These are phyloP conservation scores for Cyprinodon diabolis DNA, from an alignment of 2,797 vertebrate genomes.

Conservation along the genomic window DNA sequence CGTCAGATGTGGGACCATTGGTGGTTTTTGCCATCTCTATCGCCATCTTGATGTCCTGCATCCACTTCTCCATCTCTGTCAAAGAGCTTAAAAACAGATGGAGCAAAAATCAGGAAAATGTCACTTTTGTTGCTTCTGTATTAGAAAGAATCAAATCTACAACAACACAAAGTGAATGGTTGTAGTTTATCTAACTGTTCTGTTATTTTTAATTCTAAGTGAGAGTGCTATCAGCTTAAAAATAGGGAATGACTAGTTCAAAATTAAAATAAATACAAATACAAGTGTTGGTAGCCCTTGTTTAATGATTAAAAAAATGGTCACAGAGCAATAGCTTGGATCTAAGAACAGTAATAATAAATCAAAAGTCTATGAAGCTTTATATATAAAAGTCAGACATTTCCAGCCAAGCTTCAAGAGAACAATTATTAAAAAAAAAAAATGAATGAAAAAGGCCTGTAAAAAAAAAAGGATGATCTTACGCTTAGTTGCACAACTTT, in stretches of 20 bases:
- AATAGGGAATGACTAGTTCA: slow-evolving; percentile 3
- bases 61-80: slow-evolving; percentile 95
- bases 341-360: too few species aligned
- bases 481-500: too few species aligned
- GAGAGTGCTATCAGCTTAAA: slow-evolving; percentile 22
- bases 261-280: too few species aligned
- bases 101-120: slow-evolving; percentile 7
- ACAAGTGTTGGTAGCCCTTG: too few species aligned
- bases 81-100: slow-evolving; percentile 77
- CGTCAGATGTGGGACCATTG: slow-evolving; percentile 84
- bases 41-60: slow-evolving; percentile 92
- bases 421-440: too few species aligned
- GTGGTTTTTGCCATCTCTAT: slow-evolving; percentile 89
- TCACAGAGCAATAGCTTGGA: too few species aligned
- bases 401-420: too few species aligned
- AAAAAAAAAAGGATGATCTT: too few species aligned
- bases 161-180: slow-evolving; percentile 1
- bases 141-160: slow-evolving; percentile 22
- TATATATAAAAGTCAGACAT: too few species aligned
- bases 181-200: slow-evolving; percentile 3
- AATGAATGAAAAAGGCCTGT: too few species aligned
- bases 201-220: slow-evolving; percentile 1
- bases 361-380: too few species aligned
- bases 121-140: slow-evolving; percentile 1
- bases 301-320: too few species aligned